A percentile compares a stretch with the other conserved stretches of the same genome.
phyloP scores from a whole-genome alignment of 2,113 vertebrate species.

The Sarotherodon lohbergeri region DNA sequence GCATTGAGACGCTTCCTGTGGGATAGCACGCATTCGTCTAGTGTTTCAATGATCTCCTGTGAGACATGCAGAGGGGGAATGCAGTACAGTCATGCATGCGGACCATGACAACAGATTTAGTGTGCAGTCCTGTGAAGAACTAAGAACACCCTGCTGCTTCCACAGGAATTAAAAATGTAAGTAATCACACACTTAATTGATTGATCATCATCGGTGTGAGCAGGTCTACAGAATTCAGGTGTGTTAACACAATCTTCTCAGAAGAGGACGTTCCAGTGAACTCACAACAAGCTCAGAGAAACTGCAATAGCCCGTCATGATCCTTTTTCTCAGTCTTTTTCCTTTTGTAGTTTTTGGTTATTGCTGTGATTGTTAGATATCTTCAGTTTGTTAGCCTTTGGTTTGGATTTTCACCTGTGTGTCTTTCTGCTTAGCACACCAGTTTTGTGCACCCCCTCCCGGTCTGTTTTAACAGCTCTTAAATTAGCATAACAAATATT shows the following conservation, averaged over 20 bases:
- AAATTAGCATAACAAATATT: not conserved
- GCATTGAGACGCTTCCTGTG: constrained; percentile 79
- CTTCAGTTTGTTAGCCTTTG: not conserved
- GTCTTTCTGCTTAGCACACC: not conserved
- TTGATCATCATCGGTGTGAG: not conserved
- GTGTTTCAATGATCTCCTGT: constrained; percentile 62
- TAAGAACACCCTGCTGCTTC: not conserved
- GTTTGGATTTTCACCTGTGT: not conserved
- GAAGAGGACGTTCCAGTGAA: not conserved
- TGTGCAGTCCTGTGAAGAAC: not conserved
- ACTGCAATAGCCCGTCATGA: not conserved
- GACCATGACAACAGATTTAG: not conserved
- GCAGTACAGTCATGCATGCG: not conserved
- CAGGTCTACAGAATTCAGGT: not conserved
- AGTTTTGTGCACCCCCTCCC: not conserved
- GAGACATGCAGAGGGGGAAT: not conserved
- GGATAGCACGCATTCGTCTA: constrained; percentile 74
- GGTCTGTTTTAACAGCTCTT: not conserved
- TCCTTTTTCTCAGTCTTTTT: not conserved
- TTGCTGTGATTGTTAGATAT: not conserved
- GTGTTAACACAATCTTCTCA: not conserved
- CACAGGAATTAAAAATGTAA: not conserved
- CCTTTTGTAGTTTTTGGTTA: not conserved
- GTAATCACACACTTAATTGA: not conserved
- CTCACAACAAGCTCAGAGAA: not conserved